A percentile compares a stretch with the other conserved stretches of the same genome.
Conservation (phyloP, 2,797 vertebrate species). For the Falco naumanni region DNA sequence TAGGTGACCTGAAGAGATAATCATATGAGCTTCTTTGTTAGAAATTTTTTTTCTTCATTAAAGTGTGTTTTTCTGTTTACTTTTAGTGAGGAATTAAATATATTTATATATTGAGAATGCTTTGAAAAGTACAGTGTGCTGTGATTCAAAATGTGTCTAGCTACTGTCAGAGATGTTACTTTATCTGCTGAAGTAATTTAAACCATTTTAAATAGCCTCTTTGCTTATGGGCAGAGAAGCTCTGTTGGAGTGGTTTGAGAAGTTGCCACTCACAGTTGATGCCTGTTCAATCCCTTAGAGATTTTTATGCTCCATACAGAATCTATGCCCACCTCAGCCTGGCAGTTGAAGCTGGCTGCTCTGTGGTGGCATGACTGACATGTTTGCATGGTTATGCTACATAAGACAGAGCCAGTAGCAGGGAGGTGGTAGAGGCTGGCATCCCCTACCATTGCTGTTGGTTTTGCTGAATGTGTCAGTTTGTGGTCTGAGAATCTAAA, state of each 20-base stretch:
- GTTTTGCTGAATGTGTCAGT: neutral
- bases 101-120: neutral
- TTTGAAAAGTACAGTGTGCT: neutral
- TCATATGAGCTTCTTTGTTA: neutral
- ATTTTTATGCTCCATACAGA: neutral
- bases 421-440: neutral
- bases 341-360: neutral
- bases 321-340: neutral
- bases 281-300: neutral
- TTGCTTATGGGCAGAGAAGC: neutral
- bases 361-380: neutral
- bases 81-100: neutral
- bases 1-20: neutral
- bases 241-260: neutral
- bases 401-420: neutral
- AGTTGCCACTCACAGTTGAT: neutral
- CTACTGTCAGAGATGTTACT: neutral
- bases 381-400: fast-evolving
- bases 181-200: neutral
- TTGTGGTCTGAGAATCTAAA: neutral
- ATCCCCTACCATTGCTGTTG: neutral
- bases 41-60: neutral
- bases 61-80: neutral
- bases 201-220: neutral
- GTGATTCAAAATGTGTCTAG: neutral